Evolutionary conservation across 1,140 invertebrate species (phyloP), one percentile per base, ranked within the genome.

Genomic region (Stegodyphus mimosarum): DNA sequence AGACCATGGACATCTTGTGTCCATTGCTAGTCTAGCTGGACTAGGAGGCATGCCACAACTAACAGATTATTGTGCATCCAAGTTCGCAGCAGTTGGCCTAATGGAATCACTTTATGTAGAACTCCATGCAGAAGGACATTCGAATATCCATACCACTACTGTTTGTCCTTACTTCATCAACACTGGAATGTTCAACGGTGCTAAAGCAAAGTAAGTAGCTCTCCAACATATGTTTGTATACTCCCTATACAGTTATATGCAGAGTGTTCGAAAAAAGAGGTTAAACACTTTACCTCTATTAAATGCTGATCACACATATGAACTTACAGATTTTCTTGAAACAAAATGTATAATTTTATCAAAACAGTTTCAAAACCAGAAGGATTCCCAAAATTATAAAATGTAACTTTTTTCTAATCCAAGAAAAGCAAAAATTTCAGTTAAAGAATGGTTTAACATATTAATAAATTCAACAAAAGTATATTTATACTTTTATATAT

Each of bases 161-260:
- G 93, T 99, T 87, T 98, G 97, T 90, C 97, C 98, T 1, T 99
- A 95, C 91, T 98, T 96, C 90, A 98, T 98, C 83, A 94, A 95
- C 89, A 99, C 97, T 7, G 97, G 97, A 87, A 98, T 99, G 96
- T 99, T 99, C 89, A 94, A 95, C 53, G 95, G 96, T 64, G 79
- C 77, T 6, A 6, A 64, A 7, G 17, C 66, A 11, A 83, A 60
- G 66, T 84, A 83, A 86, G 76, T 18, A 66, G 48, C 10, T 33
- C 33, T 33, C 33, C 3, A 33, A 33, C 33, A 33, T 33, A 33
- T 18, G 10, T 10, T n/a, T 18, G 15, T 0, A 69, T 69, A 17
- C 6, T 6, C 3, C 7, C n/a, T 7, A 17, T 18, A 33, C 33
- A 33, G 33, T 33, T 33, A 33, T 33, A 33, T 33, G 33, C 33